Base-by-base conservation (phyloP, 2,113 vertebrate species). In the Columba livia region DNA sequence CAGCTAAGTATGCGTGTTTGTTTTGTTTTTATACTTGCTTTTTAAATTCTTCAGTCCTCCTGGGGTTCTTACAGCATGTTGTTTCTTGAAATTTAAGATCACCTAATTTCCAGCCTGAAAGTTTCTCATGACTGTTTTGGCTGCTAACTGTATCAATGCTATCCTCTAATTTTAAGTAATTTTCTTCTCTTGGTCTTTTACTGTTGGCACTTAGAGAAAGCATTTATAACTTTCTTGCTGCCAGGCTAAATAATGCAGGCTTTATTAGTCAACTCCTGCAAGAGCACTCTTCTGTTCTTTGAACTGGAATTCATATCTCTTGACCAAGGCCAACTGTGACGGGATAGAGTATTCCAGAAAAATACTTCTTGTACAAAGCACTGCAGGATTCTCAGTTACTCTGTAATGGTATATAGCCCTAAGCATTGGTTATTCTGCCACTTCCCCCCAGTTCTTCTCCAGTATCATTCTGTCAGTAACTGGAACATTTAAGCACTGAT, bases 391-490 rank as follows among this genome's bases (percentile, higher is more conserved):
- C 24, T 89, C 2, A 7, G 16, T 83, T 80, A 20, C 13, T 85
- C 3, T 17, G 25, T 88, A 17, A 16, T n/a, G 36, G 18, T 83
- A 15, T 61, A 5, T 54, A 7, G 13, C 31, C 23, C 8, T 28
- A 44, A 71, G 32, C 23, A 26, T 11, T 79, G 61, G 9, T 74
- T 62, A 17, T 2, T 57, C 5, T 15, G 11, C 10, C 12, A 21
- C 6, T 7, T 4, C 7, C 12, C 1, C 24, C 17, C 2, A 1
- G 14, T 32, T 50, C 11, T 18, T 8, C 7, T 62, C 11, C 31
- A 23, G 18, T 60, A 32, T 74, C 17, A 5, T 29, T 34, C 5
- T 67, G 23, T 40, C 36, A 77, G 36, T 29, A 80, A 8, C 28
- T 88, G 51, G 23, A 91, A 36, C 2, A 6, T 3, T 2, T 5